A percentile compares a stretch with the other conserved stretches of the same genome.
These are phyloP conservation scores for Hemiprocne comata DNA, from an alignment of 2,113 vertebrate species.

Conservation along the genomic window DNA sequence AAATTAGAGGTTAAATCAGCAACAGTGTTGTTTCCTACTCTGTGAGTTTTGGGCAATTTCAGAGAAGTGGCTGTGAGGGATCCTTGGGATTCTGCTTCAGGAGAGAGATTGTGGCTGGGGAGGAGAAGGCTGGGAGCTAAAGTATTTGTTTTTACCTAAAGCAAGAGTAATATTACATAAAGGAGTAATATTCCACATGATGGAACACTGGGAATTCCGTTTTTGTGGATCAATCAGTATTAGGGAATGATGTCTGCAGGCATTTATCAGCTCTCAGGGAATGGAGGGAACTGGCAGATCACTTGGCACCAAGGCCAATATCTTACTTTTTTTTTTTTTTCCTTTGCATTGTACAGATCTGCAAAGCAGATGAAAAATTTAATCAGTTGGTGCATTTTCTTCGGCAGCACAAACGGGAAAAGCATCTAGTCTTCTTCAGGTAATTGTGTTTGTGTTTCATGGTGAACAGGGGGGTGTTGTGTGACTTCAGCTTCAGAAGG, in stretches of 20 bases:
- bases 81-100: not conserved
- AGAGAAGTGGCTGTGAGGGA: not conserved
- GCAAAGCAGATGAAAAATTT: slow-evolving; percentile 91
- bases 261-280: not conserved
- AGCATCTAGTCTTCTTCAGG: slow-evolving; percentile 97
- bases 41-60: not conserved
- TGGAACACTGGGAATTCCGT: not conserved
- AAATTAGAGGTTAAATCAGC: not conserved
- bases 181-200: not conserved
- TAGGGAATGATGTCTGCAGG: fast-evolving
- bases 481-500: not conserved
- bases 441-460: slow-evolving; percentile 4
- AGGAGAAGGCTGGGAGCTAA: not conserved
- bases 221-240: not conserved
- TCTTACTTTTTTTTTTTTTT: not conserved
- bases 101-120: not conserved
- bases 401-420: slow-evolving; percentile 87
- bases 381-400: slow-evolving; percentile 94
- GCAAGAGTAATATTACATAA: not conserved
- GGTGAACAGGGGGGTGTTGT: not conserved
- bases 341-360: slow-evolving; percentile 75
- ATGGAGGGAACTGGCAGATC: not conserved
- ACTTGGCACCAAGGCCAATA: not conserved
- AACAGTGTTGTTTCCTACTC: not conserved
- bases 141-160: not conserved